Evolutionary conservation across 2,888 invertebrate genomes (phyloP).

Genomic region (Dolomedes plantarius): DNA sequence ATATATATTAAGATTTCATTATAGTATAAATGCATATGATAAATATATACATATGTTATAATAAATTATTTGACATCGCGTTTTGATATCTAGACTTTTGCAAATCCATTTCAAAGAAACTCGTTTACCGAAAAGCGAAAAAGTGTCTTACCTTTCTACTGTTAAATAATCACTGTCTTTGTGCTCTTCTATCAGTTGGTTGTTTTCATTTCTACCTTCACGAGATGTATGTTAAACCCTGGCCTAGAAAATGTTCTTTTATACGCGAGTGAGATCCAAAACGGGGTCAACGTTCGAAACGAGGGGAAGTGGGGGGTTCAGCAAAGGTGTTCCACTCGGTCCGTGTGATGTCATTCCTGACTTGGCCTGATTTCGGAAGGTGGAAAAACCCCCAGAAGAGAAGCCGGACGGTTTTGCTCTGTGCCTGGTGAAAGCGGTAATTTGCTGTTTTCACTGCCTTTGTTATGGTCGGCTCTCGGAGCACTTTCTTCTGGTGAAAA

Average conservation of each 20-base stretch:
- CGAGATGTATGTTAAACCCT: slow-evolving; percentile 39
- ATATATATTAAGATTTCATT: too few species aligned
- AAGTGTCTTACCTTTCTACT: too few species aligned
- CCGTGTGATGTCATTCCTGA: slow-evolving; percentile 46
- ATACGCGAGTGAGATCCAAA: not conserved
- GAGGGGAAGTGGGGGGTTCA: not conserved
- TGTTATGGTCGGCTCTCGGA: too few species aligned
- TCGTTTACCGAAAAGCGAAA: too few species aligned
- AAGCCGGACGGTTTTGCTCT: not conserved
- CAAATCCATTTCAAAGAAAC: too few species aligned
- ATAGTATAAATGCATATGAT: too few species aligned
- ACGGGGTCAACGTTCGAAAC: slow-evolving; percentile 6
- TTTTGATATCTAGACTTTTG: too few species aligned
- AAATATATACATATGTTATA: too few species aligned
- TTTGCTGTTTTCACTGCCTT: not conserved
- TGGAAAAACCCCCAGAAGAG: slow-evolving; percentile 36
- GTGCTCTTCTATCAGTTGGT: not conserved
- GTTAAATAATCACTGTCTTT: too few species aligned
- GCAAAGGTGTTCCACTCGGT: not conserved
- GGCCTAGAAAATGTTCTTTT: slow-evolving; percentile 39
- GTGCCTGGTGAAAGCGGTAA: not conserved
- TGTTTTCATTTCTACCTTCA: slow-evolving; percentile 19
- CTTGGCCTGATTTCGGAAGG: slow-evolving; percentile 43
- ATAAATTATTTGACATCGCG: too few species aligned
- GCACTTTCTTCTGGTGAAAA: too few species aligned